Base-by-base conservation (phyloP, 2,888 invertebrate genomes). In the Seladonia tumulorum region DNA sequence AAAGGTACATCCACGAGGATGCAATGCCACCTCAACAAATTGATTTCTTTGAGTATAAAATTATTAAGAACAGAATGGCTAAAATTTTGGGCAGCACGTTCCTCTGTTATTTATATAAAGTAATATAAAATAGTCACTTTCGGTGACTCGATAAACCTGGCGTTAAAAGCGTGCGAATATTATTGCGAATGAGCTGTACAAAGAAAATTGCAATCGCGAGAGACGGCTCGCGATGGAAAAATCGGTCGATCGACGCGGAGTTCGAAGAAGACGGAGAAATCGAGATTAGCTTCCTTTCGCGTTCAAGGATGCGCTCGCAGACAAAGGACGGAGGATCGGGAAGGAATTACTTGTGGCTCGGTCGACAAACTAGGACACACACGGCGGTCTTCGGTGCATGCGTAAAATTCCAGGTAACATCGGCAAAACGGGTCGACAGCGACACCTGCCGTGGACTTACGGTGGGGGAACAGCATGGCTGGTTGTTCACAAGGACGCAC, bases 401-500 rank as follows among this genome's bases (percentile, higher is more conserved):
- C 87, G 76, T 82, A 53, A 63, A 86, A 76, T 79, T 74, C 86
- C 66, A 49, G 82, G 68, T 75, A 79, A 76, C 60, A 76, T 75
- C 74, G 81, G 76, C 86, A 76, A 73, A 35, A 39, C 76, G 47
- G 68, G 74, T 79, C 82, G 53, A 39, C 66, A 81, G 77, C 70
- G 78, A 82, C 79, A 83, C 77, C 86, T 85, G 85, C 79, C 79
- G 80, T 89, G 82, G 90, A 97, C 97, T 97, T 97, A 97, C 97
- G 93, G 96, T 96, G 93, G 97, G 97, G 89, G 97, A 97, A 96
- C 98, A 98, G 97, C 98, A 98, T 91, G 97, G 97, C 93, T 97
- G 96, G 95, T 97, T 97, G 97, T 97, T 98, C 96, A 97, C 97
- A 94, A 97, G 95, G 94, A 98, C 97, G 96, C 98, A 98, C 95